Conservation (phyloP, 2,113 vertebrate genomes). For the Ranitomeya variabilis region DNA sequence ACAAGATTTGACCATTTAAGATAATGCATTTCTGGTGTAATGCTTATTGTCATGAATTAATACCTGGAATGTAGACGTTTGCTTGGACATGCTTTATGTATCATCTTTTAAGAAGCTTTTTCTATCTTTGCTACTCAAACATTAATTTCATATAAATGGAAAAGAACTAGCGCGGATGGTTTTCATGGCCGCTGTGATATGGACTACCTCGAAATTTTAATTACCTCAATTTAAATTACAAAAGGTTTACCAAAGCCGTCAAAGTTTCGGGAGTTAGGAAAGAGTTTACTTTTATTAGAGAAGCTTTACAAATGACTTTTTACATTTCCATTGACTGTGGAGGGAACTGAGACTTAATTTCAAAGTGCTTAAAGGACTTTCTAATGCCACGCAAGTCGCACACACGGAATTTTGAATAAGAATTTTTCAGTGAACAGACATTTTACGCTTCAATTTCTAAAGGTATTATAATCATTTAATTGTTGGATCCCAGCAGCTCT, state of each 20-base stretch:
- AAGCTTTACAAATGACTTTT: background rate
- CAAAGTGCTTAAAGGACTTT: background rate
- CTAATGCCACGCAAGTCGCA: slow-evolving; percentile 6
- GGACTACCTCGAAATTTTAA: background rate
- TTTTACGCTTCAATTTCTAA: slow-evolving; percentile 18
- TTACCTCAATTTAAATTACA: slow-evolving; percentile 16
- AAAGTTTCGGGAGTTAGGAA: background rate
- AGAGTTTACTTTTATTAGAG: background rate
- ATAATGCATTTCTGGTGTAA: background rate
- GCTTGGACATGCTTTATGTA: background rate
- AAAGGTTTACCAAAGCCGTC: background rate
- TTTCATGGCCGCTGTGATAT: background rate
- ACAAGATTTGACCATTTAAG: too few species aligned
- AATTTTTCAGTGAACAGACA: background rate
- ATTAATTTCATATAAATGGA: background rate
- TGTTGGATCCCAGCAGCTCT: background rate
- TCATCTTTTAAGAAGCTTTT: slow-evolving; percentile 12
- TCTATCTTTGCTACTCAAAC: background rate
- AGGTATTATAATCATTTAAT: slow-evolving; percentile 26
- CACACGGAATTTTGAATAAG: slow-evolving; percentile 21
- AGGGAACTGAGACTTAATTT: slow-evolving; percentile 10
- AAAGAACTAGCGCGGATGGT: background rate
- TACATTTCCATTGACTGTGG: slow-evolving; percentile 17
- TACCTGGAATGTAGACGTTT: background rate
- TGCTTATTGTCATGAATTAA: background rate